Base-by-base conservation (phyloP, 2,888 invertebrate genomes). In the Patella caerulea region DNA sequence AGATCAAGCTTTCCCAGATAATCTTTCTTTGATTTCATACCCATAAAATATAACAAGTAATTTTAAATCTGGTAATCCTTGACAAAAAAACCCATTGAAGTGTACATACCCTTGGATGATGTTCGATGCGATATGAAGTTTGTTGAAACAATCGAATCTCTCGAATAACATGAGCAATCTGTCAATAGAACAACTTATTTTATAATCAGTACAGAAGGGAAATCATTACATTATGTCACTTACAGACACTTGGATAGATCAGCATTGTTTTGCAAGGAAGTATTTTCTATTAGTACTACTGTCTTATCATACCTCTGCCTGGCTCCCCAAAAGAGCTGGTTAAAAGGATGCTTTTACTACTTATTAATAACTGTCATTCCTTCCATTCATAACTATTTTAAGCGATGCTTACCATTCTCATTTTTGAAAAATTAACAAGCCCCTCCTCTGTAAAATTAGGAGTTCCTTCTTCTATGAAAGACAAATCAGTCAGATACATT, bases 401-500 rank as follows among this genome's bases (percentile, higher is more conserved):
- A 45, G 9, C 1, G 45, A 45, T 45, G 69, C 80, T 74, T 92
- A 96, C 97, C 97, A 97, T 97, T 93, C 97, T 93, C 97, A 97
- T 97, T 92, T 97, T 97, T 9, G 97, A 96, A 92, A 97, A 97
- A 90, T 97, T 97, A 71, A 97, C 93, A 19, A 97, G 94, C 76
- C 95, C 95, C 82, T 97, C 96, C 3, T 96, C 96, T 0, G 97
- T 96, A 90, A 96, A 95, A 91, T 96, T 97, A 0, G 97, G 95
- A 3, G 97, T 96, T 54, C 97, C 97, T 92, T 97, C 97, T 91
- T 97, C 97, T 78, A 97, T 97, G 91, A 97, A 97, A 4, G 97
- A 96, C 73, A 97, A 93, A 91, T 97, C 97, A 11, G 97, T 96
- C 52, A 97, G 92, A 90, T 97, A 97, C 94, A 97, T 95, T 71